phyloP scores from a whole-genome alignment of 2,113 vertebrate genomes.

The Antennarius striatus region DNA sequence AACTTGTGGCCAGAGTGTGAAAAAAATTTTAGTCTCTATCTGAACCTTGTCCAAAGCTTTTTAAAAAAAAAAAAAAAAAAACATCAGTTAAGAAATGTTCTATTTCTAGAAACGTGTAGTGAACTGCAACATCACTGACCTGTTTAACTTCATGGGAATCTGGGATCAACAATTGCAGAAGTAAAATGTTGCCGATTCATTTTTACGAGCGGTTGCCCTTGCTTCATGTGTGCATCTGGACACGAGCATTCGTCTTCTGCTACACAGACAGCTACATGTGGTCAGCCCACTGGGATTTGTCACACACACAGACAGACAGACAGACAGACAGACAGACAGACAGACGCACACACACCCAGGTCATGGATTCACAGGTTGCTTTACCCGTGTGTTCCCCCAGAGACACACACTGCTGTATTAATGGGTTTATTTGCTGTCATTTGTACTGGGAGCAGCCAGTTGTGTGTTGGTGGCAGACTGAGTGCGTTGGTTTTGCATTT shows the following conservation, averaged over 20 bases:
- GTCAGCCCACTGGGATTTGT: slow-evolving; percentile 13
- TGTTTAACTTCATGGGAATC: no score
- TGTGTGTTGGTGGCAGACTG: slow-evolving; percentile 4
- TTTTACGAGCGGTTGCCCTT: no score
- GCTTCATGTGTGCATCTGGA: no score
- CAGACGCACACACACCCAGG: background rate
- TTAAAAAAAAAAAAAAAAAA: no score
- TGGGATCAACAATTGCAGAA: no score
- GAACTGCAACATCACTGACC: no score
- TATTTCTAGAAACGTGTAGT: no score
- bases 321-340: slow-evolving; percentile 9
- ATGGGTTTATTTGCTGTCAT: slow-evolving; percentile 47
- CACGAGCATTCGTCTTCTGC: background rate
- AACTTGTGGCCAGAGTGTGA: no score
- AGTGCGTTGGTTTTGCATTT: slow-evolving; percentile 8
- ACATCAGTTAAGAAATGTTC: no score
- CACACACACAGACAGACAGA: slow-evolving; percentile 17
- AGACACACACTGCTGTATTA: slow-evolving; percentile 34
- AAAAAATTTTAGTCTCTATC: no score
- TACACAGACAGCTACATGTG: slow-evolving; percentile 48
- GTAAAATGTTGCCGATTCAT: no score
- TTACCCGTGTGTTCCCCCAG: slow-evolving; percentile 20
- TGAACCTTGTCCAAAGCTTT: no score
- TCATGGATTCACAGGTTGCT: slow-evolving; percentile 46
- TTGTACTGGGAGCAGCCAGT: slow-evolving; percentile 18